Base-by-base conservation (phyloP, 2,888 invertebrate species). In the Isotomurus palustris region DNA sequence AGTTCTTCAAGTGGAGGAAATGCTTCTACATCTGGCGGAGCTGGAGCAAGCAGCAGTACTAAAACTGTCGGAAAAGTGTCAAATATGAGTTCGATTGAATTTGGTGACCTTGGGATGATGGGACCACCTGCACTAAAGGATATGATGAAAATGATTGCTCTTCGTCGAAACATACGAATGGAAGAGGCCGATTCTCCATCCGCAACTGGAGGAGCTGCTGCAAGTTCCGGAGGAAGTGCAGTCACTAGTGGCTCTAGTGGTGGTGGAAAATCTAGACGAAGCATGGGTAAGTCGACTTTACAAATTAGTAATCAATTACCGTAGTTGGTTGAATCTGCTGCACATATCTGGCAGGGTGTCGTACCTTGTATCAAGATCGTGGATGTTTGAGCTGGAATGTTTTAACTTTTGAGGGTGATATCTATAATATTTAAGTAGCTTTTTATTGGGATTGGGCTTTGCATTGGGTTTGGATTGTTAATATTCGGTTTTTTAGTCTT, bases 101-200 rank as follows among this genome's bases (percentile, higher is more conserved):
- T 58, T 61, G 53, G 60, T 21, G 69, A 69, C 44, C 47, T 67
- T n/a, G 57, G 55, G 44, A 58, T 62, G 1, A 52, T 67, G 36
- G 59, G 59, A 2, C 60, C 69, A 10, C 60, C 65, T 27, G 66
- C 65, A 1, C 43, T 70, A 25, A 70, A 68, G 40, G 68, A 70
- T 44, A 68, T 70, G 1, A 70, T 70, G 70, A 70, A 66, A 56
- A 62, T 68, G 62, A 64, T 70, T 29, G 67, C 66, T 4, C 45
- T 67, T 1, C 43, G 67, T n/a, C 62, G 67, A 32, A 70, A 70
- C 36, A 58, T 62, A 45, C 55, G 63, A 44, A 28, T 62, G 21
- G 70, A 70, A 40, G 70, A 70, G 36, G 61, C 61, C 38, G 69
- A 66, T 41, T 62, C 62, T 6, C 41, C 61, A n/a, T 55, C 56